These are phyloP conservation scores for Sander vitreus DNA, from an alignment of 2,113 vertebrate genomes.

Conservation along the genomic window DNA sequence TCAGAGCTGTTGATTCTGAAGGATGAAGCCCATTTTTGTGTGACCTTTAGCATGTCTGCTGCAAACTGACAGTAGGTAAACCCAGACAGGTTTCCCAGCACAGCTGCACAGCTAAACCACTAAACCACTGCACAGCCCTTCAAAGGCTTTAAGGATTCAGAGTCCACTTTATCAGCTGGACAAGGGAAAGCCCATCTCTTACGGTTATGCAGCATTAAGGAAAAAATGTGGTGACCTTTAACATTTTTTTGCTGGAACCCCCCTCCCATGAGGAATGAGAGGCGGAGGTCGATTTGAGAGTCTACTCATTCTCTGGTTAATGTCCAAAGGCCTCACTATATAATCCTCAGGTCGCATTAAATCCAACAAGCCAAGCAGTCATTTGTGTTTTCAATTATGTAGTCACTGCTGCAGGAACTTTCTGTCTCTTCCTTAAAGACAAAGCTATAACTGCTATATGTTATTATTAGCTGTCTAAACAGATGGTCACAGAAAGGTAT, in stretches of 20 bases:
- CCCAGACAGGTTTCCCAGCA: slow-evolving; percentile 54
- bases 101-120: slow-evolving; percentile 67
- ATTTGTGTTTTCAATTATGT: slow-evolving; percentile 84
- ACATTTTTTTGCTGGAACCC: slow-evolving; percentile 72
- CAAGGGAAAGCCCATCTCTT: slow-evolving; percentile 79
- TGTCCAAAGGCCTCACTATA: slow-evolving; percentile 78
- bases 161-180: slow-evolving; percentile 81
- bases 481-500: slow-evolving; percentile 29
- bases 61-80: slow-evolving; percentile 49
- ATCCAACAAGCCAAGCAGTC: slow-evolving; percentile 77
- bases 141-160: slow-evolving; percentile 82
- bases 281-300: slow-evolving; percentile 68
- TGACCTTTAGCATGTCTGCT: slow-evolving; percentile 18
- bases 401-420: slow-evolving; percentile 63
- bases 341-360: slow-evolving; percentile 84
- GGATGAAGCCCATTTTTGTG: slow-evolving; percentile 7
- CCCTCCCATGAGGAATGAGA: slow-evolving; percentile 74
- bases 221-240: slow-evolving; percentile 83
- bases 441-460: slow-evolving; percentile 40
- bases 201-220: slow-evolving; percentile 76
- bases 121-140: slow-evolving; percentile 63
- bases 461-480: slow-evolving; percentile 48
- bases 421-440: slow-evolving; percentile 49
- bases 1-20: slow-evolving; percentile 19
- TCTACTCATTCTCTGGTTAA: slow-evolving; percentile 83